Conservation (phyloP, 1,140 invertebrate species). For the Copidosoma floridanum region DNA sequence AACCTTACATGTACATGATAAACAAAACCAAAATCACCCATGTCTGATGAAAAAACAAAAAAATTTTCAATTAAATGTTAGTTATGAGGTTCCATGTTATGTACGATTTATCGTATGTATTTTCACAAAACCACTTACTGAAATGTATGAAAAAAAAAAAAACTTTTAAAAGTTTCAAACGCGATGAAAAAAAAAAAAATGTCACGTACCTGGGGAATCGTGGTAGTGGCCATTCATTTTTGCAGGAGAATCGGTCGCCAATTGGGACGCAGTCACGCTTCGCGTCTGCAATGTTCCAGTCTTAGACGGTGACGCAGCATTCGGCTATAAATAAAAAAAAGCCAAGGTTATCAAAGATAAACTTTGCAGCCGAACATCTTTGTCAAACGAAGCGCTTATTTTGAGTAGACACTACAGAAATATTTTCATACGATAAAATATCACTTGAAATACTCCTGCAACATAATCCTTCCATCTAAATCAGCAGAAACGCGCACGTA, state of each 20-base stretch:
- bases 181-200: too few relatives aligned
- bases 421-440: too few relatives aligned
- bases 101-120: background rate
- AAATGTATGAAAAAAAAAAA: background rate
- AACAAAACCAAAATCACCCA: too few relatives aligned
- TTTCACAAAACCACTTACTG: background rate
- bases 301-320: conserved; percentile 57
- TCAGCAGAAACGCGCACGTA: too few relatives aligned
- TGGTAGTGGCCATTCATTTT: conserved; percentile 76
- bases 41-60: background rate
- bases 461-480: too few relatives aligned
- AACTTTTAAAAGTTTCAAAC: background rate
- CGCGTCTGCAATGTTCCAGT: conserved; percentile 83
- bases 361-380: too few relatives aligned
- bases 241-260: conserved; percentile 80
- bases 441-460: too few relatives aligned
- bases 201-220: conserved; percentile 67
- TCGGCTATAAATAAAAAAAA: conserved; percentile 52
- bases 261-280: conserved; percentile 84
- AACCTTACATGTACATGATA: too few relatives aligned
- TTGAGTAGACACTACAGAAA: too few relatives aligned
- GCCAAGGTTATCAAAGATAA: too few relatives aligned
- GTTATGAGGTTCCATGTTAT: conserved; percentile 3
- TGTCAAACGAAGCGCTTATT: too few relatives aligned
- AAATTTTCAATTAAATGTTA: background rate